A percentile compares a stretch with the other conserved stretches of the same genome.
Evolutionary conservation across 37 sponge, comb jelly and placozoan species (phyloP).

Genomic region (Dysidea cf. avara): DNA sequence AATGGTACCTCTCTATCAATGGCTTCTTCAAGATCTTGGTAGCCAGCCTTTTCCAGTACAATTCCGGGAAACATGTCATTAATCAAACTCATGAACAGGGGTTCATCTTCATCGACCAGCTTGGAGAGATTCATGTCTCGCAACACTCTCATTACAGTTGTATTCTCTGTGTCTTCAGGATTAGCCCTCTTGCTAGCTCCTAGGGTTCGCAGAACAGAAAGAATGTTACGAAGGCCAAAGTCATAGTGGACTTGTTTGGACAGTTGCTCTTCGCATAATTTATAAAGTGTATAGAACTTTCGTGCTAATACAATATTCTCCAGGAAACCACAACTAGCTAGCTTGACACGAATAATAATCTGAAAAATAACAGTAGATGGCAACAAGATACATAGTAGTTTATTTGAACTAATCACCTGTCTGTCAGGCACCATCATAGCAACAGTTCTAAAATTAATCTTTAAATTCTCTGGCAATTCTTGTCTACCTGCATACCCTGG

Average conservation of each 20-base stretch:
- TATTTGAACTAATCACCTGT: too few species aligned
- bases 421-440: slow-evolving; percentile 99
- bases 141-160: slow-evolving; percentile 96
- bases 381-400: too few species aligned
- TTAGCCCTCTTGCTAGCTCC: slow-evolving; percentile 92
- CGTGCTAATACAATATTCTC: slow-evolving; percentile 88
- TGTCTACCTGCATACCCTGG: slow-evolving; percentile 99
- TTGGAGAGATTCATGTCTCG: slow-evolving; percentile 99
- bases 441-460: slow-evolving; percentile 97
- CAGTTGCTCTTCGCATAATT: slow-evolving; percentile 99
- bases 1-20: slow-evolving; percentile 66
- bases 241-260: slow-evolving; percentile 99
- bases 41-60: slow-evolving; percentile 81
- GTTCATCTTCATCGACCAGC: slow-evolving; percentile 99
- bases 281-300: slow-evolving; percentile 98
- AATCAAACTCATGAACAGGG: slow-evolving; percentile 97
- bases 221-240: slow-evolving; percentile 98
- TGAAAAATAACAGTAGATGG: slow-evolving; percentile 5
- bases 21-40: slow-evolving; percentile 92
- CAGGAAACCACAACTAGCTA: slow-evolving; percentile 96
- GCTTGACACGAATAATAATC: slow-evolving; percentile 99
- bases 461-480: slow-evolving; percentile 96
- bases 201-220: slow-evolving; percentile 95
- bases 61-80: slow-evolving; percentile 98
- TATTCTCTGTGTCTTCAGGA: slow-evolving; percentile 90